Evolutionary conservation across 2,797 vertebrate species (phyloP).

Genomic region (Anisognathus igniventris): DNA sequence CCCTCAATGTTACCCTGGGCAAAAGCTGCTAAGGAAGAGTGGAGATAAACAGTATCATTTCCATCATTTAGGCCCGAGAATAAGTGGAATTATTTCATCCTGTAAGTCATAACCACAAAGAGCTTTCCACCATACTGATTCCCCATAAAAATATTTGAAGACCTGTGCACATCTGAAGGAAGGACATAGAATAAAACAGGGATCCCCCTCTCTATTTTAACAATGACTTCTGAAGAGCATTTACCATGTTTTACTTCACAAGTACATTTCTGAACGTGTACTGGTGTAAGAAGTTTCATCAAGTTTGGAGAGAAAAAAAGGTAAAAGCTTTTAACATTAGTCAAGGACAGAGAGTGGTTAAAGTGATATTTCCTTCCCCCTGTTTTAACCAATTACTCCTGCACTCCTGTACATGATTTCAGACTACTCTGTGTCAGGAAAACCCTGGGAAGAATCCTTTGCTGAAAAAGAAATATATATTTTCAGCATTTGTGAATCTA

Average conservation of each 20-base stretch:
- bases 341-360: not conserved
- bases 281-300: not conserved
- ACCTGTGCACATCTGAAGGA: not conserved
- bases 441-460: not conserved
- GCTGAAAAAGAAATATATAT: not conserved
- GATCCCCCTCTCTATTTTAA: slow-evolving; percentile 37
- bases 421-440: not conserved
- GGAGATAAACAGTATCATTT: not conserved
- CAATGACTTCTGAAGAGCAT: slow-evolving; percentile 22
- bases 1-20: not conserved
- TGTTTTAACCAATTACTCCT: not conserved
- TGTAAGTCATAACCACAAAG: not conserved
- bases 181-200: not conserved
- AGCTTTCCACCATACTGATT: not conserved
- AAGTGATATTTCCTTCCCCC: not conserved
- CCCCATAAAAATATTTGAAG: not conserved
- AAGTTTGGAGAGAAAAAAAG: slow-evolving; percentile 4
- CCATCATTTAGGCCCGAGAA: not conserved
- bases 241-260: not conserved
- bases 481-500: not conserved
- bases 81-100: not conserved
- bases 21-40: not conserved
- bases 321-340: not conserved
- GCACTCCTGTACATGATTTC: not conserved
- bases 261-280: not conserved